Evolutionary conservation across 2,797 vertebrate genomes (phyloP).

Genomic region (Anas bernieri): DNA sequence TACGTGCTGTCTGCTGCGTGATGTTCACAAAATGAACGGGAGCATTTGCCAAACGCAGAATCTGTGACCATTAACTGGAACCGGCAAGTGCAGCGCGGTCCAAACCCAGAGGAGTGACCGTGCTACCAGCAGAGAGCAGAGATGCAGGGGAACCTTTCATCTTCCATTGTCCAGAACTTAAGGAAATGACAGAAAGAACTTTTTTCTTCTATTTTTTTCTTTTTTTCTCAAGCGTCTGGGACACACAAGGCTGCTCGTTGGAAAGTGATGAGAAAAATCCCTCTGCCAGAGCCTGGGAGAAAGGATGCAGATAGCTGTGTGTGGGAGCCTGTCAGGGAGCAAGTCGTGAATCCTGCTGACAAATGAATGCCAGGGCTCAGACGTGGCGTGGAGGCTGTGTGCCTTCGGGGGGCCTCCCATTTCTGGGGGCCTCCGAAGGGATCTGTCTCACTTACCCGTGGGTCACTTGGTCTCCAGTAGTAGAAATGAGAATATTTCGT

Average conservation of each 20-base stretch:
- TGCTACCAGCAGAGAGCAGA: not conserved
- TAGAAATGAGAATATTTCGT: not conserved
- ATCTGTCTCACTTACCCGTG: accelerated
- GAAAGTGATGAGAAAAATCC: not conserved
- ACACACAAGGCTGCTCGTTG: not conserved
- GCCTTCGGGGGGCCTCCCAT: not conserved
- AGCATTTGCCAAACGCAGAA: not conserved
- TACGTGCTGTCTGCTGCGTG: not conserved
- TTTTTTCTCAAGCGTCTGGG: accelerated
- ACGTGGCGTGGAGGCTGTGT: too few species aligned
- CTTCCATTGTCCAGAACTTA: not conserved
- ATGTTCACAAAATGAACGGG: accelerated
- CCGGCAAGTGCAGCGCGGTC: not conserved
- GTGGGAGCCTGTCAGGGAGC: not conserved
- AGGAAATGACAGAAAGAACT: not conserved
- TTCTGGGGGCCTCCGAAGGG: not conserved
- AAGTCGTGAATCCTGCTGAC: not conserved
- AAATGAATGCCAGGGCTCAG: not conserved
- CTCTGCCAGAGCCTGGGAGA: not conserved
- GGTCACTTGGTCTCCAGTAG: not conserved
- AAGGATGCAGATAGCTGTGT: not conserved
- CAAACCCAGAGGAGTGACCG: not conserved
- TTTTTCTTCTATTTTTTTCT: too few species aligned
- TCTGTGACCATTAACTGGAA: not conserved
- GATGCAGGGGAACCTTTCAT: not conserved